These are phyloP conservation scores for Phalacrocorax brasilianus DNA, from an alignment of 2,113 vertebrate genomes.

Conservation along the genomic window DNA sequence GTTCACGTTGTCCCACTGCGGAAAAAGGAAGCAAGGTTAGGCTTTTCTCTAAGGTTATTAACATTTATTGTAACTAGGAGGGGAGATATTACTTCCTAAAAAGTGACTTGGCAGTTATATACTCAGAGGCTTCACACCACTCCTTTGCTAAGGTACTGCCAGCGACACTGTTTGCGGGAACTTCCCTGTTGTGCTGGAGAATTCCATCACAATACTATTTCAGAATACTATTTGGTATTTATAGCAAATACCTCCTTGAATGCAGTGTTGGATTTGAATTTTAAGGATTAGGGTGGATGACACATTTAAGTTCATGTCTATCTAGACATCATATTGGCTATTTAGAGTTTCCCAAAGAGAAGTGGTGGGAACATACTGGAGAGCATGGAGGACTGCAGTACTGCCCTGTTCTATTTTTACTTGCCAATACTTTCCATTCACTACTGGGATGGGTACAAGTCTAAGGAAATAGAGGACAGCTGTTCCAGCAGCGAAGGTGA, in stretches of 20 bases:
- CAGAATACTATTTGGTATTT: not conserved
- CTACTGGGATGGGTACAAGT: not conserved
- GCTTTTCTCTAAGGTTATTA: not conserved
- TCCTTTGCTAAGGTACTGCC: not conserved
- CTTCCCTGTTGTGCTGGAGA: not conserved
- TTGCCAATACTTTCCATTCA: not conserved
- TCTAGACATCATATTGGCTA: not conserved
- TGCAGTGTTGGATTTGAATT: not conserved
- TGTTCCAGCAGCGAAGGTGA: not conserved
- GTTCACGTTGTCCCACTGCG: not conserved
- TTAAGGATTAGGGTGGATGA: not conserved
- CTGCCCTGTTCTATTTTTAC: not conserved
- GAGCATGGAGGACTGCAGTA: not conserved
- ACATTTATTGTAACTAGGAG: not conserved
- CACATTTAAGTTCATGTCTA: not conserved
- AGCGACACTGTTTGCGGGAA: not conserved
- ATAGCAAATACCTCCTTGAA: not conserved
- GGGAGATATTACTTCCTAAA: not conserved
- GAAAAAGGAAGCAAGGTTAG: not conserved
- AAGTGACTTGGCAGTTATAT: not conserved
- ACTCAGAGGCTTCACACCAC: not conserved
- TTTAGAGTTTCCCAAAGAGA: not conserved
- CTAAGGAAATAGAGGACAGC: not conserved
- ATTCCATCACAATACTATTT: not conserved
- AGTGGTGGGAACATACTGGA: not conserved